Conservation (phyloP, 1,140 invertebrate genomes). For the Drosophila setifemur region DNA sequence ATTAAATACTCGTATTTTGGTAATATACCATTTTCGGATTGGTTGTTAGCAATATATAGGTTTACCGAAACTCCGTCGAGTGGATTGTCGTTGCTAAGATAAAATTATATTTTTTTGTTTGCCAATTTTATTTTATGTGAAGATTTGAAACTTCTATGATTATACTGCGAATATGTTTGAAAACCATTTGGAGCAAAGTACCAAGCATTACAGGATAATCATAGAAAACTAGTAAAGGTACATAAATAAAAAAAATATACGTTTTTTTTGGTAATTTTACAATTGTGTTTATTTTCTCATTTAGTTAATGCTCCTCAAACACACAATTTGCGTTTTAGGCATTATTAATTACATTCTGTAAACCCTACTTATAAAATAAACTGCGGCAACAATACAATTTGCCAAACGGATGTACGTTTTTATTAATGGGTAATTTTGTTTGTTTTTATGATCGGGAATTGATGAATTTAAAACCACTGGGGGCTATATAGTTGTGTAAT, state of each 20-base stretch:
- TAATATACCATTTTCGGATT: no score
- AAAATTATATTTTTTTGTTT: no score
- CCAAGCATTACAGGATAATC: no score
- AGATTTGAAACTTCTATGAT: no score
- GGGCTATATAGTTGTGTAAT: conserved; percentile 29
- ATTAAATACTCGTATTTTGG: no score
- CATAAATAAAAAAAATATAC: background rate
- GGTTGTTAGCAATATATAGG: no score
- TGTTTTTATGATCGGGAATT: conserved; percentile 18
- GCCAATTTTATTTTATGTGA: no score
- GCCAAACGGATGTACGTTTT: conserved; percentile 45
- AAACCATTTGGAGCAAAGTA: no score
- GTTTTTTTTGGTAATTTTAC: conserved; percentile 43
- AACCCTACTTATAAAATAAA: conserved; percentile 79
- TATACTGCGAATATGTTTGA: no score
- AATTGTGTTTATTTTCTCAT: conserved; percentile 63
- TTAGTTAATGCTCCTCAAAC: conserved; percentile 57
- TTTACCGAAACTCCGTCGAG: no score
- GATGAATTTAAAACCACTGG: conserved; percentile 41
- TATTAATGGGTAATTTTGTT: conserved; percentile 27
- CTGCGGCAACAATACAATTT: conserved; percentile 57
- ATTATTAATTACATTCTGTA: conserved; percentile 74
- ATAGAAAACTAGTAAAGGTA: no score
- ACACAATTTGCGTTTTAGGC: conserved; percentile 49
- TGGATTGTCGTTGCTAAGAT: no score